These are phyloP conservation scores for Dipodomys merriami DNA, from an alignment of 2,113 vertebrate genomes.

Conservation along the genomic window DNA sequence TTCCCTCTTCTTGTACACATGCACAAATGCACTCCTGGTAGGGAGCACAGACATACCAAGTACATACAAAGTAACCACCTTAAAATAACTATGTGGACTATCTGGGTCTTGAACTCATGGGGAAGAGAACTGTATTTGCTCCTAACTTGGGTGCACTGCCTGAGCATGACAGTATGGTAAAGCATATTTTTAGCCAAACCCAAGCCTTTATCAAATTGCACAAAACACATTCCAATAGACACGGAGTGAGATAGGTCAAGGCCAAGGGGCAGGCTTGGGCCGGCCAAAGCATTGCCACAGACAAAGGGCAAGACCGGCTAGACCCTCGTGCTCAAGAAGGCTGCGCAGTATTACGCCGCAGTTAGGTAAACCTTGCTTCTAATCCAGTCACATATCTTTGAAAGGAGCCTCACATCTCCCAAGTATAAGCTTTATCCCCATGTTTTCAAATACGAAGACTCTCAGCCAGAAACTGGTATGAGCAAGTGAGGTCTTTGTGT, in stretches of 20 bases:
- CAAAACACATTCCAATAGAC: conserved; percentile 29
- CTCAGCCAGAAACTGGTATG: conserved; percentile 81
- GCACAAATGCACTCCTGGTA: too few relatives aligned
- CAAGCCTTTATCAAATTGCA: not conserved
- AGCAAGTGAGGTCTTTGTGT: conserved; percentile 91
- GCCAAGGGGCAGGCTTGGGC: not conserved
- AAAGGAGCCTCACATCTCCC: conserved; percentile 72
- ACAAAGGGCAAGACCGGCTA: conserved; percentile 43
- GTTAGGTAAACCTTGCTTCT: conserved; percentile 73
- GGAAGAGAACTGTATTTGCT: not conserved
- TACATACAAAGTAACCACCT: not conserved
- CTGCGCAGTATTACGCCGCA: not conserved
- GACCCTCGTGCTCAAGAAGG: not conserved
- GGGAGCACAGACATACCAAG: not conserved
- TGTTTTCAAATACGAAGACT: conserved; percentile 81
- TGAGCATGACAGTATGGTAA: not conserved
- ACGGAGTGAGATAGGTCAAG: conserved; percentile 56
- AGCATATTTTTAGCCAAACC: conserved; percentile 35
- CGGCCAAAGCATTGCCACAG: not conserved
- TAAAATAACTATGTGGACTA: too few relatives aligned
- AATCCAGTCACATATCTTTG: conserved; percentile 70
- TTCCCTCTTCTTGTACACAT: fast-evolving
- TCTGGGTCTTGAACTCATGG: not conserved
- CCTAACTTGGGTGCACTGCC: not conserved
- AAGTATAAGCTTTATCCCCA: conserved; percentile 20